These are phyloP conservation scores for Tragelaphus strepsiceros DNA, from an alignment of 2,113 vertebrate genomes.

Conservation along the genomic window DNA sequence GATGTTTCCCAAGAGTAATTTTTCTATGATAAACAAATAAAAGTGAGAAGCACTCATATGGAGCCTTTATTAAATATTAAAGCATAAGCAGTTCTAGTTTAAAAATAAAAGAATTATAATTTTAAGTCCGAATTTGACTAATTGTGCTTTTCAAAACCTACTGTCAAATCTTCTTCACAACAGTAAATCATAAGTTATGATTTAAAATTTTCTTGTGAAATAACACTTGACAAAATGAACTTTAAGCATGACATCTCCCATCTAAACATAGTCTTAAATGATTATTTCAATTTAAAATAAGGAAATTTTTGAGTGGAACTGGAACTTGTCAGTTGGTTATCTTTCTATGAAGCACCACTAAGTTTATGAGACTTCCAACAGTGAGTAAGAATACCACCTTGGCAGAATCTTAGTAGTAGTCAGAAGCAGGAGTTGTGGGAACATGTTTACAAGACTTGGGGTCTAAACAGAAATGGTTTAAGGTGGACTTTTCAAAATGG, in stretches of 20 bases:
- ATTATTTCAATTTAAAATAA: neutral
- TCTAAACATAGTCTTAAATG: neutral
- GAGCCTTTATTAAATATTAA: neutral
- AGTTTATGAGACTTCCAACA: neutral
- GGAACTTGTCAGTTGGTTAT: neutral
- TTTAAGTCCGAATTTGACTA: neutral
- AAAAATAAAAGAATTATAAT: neutral
- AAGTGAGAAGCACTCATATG: neutral
- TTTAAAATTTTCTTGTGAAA: neutral
- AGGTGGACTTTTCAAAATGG: neutral
- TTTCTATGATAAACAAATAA: neutral
- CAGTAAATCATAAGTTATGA: neutral
- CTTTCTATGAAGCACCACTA: neutral
- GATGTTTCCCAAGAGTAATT: neutral
- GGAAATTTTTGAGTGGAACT: too few species aligned
- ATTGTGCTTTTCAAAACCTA: neutral
- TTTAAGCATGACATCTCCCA: neutral
- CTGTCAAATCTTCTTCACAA: neutral
- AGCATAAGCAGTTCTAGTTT: neutral
- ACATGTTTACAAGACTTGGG: neutral
- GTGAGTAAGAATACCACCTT: neutral
- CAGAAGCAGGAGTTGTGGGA: neutral
- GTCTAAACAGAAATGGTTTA: neutral
- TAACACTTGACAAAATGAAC: neutral
- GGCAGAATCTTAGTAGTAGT: neutral